These are phyloP conservation scores for Rhamphomyia laevipes DNA, from an alignment of 2,888 invertebrate genomes.

Conservation along the genomic window DNA sequence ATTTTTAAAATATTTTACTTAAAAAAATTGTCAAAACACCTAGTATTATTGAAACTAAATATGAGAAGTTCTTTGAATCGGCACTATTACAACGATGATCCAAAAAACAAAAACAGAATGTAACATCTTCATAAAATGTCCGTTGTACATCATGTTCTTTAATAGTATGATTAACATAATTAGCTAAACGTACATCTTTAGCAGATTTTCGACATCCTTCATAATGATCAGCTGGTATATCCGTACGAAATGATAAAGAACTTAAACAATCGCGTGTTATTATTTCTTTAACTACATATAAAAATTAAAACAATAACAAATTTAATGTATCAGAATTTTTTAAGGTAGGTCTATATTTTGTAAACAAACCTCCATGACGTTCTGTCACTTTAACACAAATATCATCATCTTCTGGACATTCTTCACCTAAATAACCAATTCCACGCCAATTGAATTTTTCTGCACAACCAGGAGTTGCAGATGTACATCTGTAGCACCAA, in stretches of 20 bases:
- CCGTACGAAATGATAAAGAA: slow-evolving; percentile 63
- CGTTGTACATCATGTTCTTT: slow-evolving; percentile 75
- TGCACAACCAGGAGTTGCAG: slow-evolving; percentile 80
- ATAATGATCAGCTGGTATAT: slow-evolving; percentile 83
- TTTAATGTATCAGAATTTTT: background rate
- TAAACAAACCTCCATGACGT: slow-evolving; percentile 60
- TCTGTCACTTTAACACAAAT: slow-evolving; percentile 84
- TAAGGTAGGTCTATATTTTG: no score
- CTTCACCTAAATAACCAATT: slow-evolving; percentile 58
- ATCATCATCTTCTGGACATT: slow-evolving; percentile 73
- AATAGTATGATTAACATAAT: slow-evolving; percentile 80
- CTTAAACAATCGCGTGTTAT: slow-evolving; percentile 81
- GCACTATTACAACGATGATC: slow-evolving; percentile 73
- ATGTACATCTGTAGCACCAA: slow-evolving; percentile 83
- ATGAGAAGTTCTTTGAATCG: slow-evolving; percentile 1
- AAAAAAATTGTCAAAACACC: no score
- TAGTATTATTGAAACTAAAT: no score
- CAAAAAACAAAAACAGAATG: slow-evolving; percentile 84
- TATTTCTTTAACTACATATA: slow-evolving; percentile 53
- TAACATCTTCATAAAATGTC: slow-evolving; percentile 66
- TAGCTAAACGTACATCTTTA: slow-evolving; percentile 62
- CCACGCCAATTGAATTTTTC: slow-evolving; percentile 73
- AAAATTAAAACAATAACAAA: background rate
- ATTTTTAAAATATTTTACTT: no score
- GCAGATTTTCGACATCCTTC: slow-evolving; percentile 80